phyloP scores from a whole-genome alignment of 2,797 vertebrate genomes.

The Diplodus sargus region DNA sequence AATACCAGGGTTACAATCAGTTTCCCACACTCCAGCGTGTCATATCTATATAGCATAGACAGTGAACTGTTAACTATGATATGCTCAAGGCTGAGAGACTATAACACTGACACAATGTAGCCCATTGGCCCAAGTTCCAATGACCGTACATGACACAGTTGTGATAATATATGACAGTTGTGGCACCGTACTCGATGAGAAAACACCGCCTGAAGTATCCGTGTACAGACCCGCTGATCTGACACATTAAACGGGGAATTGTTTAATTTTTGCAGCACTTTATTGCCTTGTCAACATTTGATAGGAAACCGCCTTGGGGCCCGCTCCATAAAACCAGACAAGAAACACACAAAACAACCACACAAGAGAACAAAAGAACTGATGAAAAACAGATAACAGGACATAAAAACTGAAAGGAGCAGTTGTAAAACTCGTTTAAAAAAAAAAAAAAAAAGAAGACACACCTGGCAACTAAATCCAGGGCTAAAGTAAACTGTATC shows the following conservation, averaged over 20 bases:
- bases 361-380: slow-evolving; percentile 25
- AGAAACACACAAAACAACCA: slow-evolving; percentile 17
- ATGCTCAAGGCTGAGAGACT: slow-evolving; percentile 17
- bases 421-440: slow-evolving; percentile 13
- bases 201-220: neutral
- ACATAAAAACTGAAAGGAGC: slow-evolving; percentile 7
- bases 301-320: slow-evolving; percentile 31
- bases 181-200: neutral
- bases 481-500: slow-evolving; percentile 16
- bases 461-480: slow-evolving; percentile 55
- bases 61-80: slow-evolving; percentile 39
- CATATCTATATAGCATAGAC: slow-evolving; percentile 45
- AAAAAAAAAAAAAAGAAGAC: slow-evolving; percentile 1
- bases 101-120: neutral
- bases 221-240: neutral
- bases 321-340: slow-evolving; percentile 38
- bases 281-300: slow-evolving; percentile 29
- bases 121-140: slow-evolving; percentile 2
- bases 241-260: slow-evolving; percentile 17
- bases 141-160: neutral
- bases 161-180: neutral
- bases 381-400: slow-evolving; percentile 41
- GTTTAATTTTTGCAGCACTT: slow-evolving; percentile 18
- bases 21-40: slow-evolving; percentile 73
- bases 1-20: slow-evolving; percentile 68